A percentile compares a stretch with the other conserved stretches of the same genome.
These are phyloP conservation scores for Apocrypta bakeri DNA, from an alignment of 1,140 invertebrate species.

Conservation along the genomic window DNA sequence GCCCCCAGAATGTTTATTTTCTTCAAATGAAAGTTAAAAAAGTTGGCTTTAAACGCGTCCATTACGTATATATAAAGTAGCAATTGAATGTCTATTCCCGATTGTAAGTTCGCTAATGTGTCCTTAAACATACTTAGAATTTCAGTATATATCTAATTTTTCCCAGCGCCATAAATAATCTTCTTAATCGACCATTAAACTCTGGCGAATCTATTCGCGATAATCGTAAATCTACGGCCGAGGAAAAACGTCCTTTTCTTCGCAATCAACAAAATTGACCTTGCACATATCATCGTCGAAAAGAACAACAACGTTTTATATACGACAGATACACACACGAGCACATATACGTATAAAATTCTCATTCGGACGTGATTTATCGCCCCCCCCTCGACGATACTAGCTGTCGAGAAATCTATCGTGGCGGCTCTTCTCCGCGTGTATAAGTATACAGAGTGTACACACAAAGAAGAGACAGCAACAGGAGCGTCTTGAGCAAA, in stretches of 20 bases:
- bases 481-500: neutral
- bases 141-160: conserved; percentile 1
- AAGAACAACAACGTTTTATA: neutral
- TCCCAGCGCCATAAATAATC: neutral
- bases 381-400: no score
- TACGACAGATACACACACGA: no score
- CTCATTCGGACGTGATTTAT: neutral
- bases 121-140: no score
- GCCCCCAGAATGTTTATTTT: conserved; percentile 13
- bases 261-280: neutral
- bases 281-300: neutral
- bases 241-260: neutral
- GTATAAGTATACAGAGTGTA: neutral
- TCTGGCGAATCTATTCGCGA: neutral
- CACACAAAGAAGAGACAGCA: neutral
- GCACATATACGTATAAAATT: neutral
- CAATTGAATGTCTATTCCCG: no score
- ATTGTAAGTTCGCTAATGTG: no score
- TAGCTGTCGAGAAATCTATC: conserved; percentile 4
- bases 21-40: neutral
- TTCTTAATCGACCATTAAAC: neutral
- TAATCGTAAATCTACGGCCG: neutral
- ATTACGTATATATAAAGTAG: no score
- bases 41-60: neutral
- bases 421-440: neutral